Evolutionary conservation across 2,113 vertebrate genomes (phyloP), one percentile per base, ranked within the genome.

Genomic region (Melanostigma gelatinosum): DNA sequence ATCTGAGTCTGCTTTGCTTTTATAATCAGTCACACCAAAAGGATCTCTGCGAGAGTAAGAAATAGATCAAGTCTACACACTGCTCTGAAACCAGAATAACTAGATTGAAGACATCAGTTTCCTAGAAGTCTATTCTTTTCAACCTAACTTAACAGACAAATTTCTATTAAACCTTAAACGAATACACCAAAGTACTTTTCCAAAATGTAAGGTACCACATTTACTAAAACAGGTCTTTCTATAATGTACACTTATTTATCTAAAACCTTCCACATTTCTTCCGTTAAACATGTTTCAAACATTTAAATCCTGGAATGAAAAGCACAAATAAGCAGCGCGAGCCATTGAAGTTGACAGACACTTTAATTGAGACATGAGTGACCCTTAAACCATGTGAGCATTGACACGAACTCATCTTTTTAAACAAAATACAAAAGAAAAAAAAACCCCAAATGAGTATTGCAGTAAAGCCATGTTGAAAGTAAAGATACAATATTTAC

Each of bases 401-500:
- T 88, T 91, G 93, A 91, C 93, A 93, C 85, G 40, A 89, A 92
- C 90, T 88, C 86, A 74, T 92, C 88, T 54, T 84, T 76, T 84
- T 74, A 88, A 88, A 91, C 88, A 72, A 91, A 93, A 94, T 90
- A 93, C 91, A 94, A 94, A 91, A 88, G 77, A 82, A 65, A 72
- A 79, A 70, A 79, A 79, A 75, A 36, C 77, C 24, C 22, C 87
- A 82, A 88, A 57, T 0, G 57, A 84, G 90, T 93, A 91, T 88
- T 88, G 92, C 89, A 88, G 93, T 92, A 92, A 92, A 86, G 93
- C 90, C 61, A 79, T 92, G 68, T 86, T 85, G 83, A 93, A 94
- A 91, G 84, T 89, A 94, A 94, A 94, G 88, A 88, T 93, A 16
- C 93, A 90, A 90, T 95, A 95, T 96, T 94, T 96, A 95, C 95